Conservation (phyloP, 2,113 vertebrate species). For the Loxodonta africana region DNA sequence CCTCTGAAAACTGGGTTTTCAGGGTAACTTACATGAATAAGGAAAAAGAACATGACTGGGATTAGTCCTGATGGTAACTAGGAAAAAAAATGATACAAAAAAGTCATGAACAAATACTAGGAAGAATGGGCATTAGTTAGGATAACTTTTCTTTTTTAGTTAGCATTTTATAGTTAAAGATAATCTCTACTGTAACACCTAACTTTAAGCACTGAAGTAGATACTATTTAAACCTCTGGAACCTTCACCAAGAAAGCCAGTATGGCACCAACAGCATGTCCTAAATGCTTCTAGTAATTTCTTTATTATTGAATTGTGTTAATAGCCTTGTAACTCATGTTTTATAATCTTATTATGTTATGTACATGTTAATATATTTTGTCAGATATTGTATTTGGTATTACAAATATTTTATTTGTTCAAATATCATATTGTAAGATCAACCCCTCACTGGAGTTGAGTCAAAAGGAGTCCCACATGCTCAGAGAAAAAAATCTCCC, state of each 20-base stretch:
- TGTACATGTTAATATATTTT: neutral
- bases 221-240: neutral
- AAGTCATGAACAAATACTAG: neutral
- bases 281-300: neutral
- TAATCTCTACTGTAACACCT: neutral
- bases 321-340: neutral
- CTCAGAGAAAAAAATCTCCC: neutral
- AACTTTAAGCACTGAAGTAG: neutral
- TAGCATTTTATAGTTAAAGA: neutral
- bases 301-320: neutral
- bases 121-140: neutral
- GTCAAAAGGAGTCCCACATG: neutral
- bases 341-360: neutral
- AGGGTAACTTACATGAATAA: neutral
- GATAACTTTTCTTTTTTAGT: neutral
- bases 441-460: neutral
- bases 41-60: neutral
- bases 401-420: neutral
- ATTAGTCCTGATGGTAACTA: neutral
- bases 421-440: neutral
- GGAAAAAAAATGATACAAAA: neutral
- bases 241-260: neutral
- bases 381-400: neutral
- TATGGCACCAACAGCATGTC: neutral
- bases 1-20: neutral